Evolutionary conservation across 30 jellyfish, hydroid and myxozoan genomes (phyloP).

Genomic region (Pelagia noctiluca): DNA sequence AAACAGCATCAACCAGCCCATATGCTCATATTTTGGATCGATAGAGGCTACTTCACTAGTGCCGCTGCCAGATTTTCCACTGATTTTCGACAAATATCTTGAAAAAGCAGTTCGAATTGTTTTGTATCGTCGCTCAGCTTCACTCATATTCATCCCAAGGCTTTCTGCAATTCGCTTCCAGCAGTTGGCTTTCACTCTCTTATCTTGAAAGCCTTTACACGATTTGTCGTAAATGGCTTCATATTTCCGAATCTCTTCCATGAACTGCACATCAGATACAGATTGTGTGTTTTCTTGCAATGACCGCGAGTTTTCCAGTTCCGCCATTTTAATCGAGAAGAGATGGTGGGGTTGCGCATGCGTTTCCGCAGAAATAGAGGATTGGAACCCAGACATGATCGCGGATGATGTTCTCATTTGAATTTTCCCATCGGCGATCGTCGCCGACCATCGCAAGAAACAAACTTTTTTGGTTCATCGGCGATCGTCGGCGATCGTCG

Average conservation of each 20-base stretch:
- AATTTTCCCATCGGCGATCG: conserved; percentile 16
- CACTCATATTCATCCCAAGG: conserved; percentile 15
- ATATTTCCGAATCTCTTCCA: conserved; percentile 40
- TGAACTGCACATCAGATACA: conserved; percentile 33
- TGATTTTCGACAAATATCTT: conserved; percentile 23
- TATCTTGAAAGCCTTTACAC: conserved; percentile 23
- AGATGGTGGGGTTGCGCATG: too few species aligned
- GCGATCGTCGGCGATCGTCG: conserved; percentile 21
- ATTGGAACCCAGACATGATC: too few species aligned
- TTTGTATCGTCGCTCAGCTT: conserved; percentile 23
- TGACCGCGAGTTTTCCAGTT: too few species aligned
- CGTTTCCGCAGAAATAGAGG: too few species aligned
- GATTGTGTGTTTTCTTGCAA: too few species aligned
- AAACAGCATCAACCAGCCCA: conserved; percentile 23
- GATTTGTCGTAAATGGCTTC: conserved; percentile 44
- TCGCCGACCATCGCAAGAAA: conserved; percentile 52
- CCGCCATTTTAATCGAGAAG: too few species aligned
- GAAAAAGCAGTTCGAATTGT: conserved; percentile 37
- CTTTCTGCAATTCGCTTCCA: conserved; percentile 55
- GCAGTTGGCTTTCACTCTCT: conserved; percentile 23
- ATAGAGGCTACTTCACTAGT: conserved; percentile 36
- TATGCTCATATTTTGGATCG: conserved; percentile 29
- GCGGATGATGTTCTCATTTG: conserved; percentile 30
- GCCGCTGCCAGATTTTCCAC: conserved; percentile 41
- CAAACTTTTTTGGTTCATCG: conserved; percentile 39